Percentiles rank a stretch among this genome's conserved stretches.
phyloP scores from a whole-genome alignment of 2,888 invertebrate genomes.

The Caenorhabditis afra region DNA sequence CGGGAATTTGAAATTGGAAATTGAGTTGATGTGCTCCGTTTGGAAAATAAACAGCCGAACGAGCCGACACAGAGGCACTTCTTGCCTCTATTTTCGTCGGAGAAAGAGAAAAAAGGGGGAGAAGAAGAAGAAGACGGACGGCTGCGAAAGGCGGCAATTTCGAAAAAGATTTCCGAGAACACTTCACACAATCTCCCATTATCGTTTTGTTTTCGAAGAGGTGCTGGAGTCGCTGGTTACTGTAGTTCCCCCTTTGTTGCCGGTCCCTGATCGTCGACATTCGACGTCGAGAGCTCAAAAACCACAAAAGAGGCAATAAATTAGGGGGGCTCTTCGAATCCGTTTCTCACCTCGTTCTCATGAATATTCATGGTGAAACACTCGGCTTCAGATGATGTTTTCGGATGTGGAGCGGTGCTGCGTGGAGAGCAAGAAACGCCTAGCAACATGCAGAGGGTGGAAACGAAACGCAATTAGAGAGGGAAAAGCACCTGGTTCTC shows the following conservation, averaged over 20 bases:
- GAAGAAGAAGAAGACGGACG: conserved; percentile 27
- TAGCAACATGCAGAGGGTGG: conserved; percentile 38
- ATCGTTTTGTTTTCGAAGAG: neutral
- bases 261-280: no score
- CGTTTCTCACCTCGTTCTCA: conserved; percentile 31
- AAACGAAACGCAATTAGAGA: conserved; percentile 42
- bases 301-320: conserved; percentile 25
- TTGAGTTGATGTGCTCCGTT: conserved; percentile 53
- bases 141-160: conserved; percentile 30
- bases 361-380: conserved; percentile 45
- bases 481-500: conserved; percentile 25
- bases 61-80: neutral
- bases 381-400: conserved; percentile 4
- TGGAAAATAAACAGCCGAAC: conserved; percentile 48
- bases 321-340: conserved; percentile 3
- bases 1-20: conserved; percentile 55
- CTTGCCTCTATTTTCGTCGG: conserved; percentile 20
- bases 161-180: neutral
- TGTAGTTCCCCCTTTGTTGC: no score
- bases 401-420: conserved; percentile 2
- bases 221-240: neutral
- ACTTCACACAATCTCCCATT: neutral
- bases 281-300: conserved; percentile 7
- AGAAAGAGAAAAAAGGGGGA: neutral
- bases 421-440: conserved; percentile 8